Evolutionary conservation across 2,888 invertebrate genomes (phyloP).

Genomic region (Lasioglossum malachurum): DNA sequence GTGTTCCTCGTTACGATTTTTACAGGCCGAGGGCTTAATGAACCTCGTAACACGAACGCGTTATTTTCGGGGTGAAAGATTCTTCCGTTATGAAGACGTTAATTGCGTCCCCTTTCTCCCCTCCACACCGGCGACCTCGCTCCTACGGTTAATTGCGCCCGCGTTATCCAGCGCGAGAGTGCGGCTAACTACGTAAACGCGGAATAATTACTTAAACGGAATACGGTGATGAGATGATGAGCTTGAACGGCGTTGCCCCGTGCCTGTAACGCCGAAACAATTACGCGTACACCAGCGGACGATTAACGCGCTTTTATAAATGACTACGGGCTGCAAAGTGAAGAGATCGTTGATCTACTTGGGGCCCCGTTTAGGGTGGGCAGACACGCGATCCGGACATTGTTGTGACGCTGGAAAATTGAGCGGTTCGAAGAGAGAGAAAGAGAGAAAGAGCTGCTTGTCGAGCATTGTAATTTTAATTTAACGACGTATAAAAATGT

Average conservation of each 20-base stretch:
- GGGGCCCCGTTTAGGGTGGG: background rate
- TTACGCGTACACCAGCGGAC: constrained; percentile 6
- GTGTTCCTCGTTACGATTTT: background rate
- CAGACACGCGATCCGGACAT: constrained; percentile 36
- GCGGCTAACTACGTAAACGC: constrained; percentile 61
- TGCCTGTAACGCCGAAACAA: constrained; percentile 36
- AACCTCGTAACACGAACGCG: constrained; percentile 2
- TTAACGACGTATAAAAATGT: constrained; percentile 34
- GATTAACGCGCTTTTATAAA: constrained; percentile 32
- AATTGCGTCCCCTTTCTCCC: constrained; percentile 13
- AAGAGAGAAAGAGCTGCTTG: background rate
- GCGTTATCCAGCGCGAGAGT: constrained; percentile 53
- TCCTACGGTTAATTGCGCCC: constrained; percentile 53
- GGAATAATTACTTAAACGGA: constrained; percentile 58
- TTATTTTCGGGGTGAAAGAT: constrained; percentile 44
- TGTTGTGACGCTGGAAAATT: constrained; percentile 30
- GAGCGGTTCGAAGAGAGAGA: background rate
- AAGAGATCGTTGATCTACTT: constrained; percentile 12
- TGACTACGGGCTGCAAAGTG: background rate
- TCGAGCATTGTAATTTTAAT: constrained; percentile 36
- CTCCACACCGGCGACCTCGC: background rate
- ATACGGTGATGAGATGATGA: constrained; percentile 60
- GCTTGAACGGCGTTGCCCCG: constrained; percentile 35
- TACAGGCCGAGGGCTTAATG: constrained; percentile 14
- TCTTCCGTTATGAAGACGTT: constrained; percentile 48